Base-by-base conservation (phyloP, 2,113 vertebrate genomes). In the Cololabis saira region DNA sequence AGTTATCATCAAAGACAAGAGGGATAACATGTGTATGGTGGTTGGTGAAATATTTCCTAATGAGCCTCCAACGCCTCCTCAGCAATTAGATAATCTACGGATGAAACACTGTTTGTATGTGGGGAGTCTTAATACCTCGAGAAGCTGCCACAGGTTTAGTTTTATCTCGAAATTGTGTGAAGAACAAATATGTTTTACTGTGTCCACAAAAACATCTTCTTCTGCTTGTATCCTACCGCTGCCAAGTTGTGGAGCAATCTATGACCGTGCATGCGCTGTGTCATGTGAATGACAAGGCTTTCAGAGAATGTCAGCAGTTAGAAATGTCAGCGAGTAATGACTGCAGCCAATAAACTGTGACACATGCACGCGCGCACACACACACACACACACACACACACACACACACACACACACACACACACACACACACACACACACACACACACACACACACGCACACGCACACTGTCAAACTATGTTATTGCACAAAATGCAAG, bases 401-500 rank as follows among this genome's bases (percentile, higher is more conserved):
- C 33, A 7, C 33, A 37, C 33, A 37, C 33, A 37, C 33, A 37
- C 33, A 37, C 33, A 37, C 10, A 37, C 10, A 37, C 33, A 37
- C 24, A 27, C 24, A 27, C 24, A 37, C 6, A 4, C 30, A 30
- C 30, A 7, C 33, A 11, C 33, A 7, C 33, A 1, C 33, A 7
- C 33, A 37, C 33, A 37, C 33, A 37, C 33, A 37, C 33, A 37
- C 33, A 37, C 10, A 37, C 10, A 37, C 33, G 10, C 24, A 27
- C 24, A 27, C 24, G n/a, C n/a, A n/a, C 33, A 37, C 33, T 37
- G 33, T 37, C 33, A 37, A 27, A 11, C 33, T 7, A 37, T 37
- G 33, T 37, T 37, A 37, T 37, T 37, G 33, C 33, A 67, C 79
- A 71, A 73, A 86, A 71, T 62, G 56, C 30, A 21, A 48, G 50